Base-by-base conservation (phyloP, 1,140 invertebrate species). In the Formica selysi region DNA sequence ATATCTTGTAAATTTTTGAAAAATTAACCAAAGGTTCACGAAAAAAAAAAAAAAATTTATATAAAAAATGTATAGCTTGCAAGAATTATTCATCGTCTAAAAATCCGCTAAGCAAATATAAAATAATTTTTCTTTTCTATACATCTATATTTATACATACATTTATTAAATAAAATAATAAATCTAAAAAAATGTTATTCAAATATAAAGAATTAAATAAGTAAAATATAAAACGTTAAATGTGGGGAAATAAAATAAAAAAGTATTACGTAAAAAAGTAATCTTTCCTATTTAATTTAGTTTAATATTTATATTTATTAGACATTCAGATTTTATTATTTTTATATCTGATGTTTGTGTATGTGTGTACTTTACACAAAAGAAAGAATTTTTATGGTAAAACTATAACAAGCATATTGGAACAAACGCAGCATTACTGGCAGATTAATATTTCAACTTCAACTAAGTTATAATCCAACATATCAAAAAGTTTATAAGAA, bases 381-480 rank as follows among this genome's bases (percentile, higher is more conserved):
- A 13, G 0, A 16, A 41, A 61, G 22, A 32, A 44, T 59, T 41
- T 36, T 5, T 8, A 44, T 13, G 3, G 29, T 22, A 1, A 71
- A 80, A 54, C 41, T 51, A 38, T 8, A 19, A 19, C 7, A 59
- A 32, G 3, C 16, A 10, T 36, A 51, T 41, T 71, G 19, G 26
- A 44, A 16, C 36, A 48, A 61, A 73, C 13, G 19, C 65, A 41
- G 41, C 26, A 59, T 44, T 32, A 71, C 19, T 32, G 38, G 7
- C 22, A 61, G 22, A 83, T 74, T 83, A 74, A 61, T 83, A 62
- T 61, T 29, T 74, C 19, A 81, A 59, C n/a, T 81, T 44, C 6
- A 59, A 59, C 36, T 32, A 73, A 81, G 19, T 71, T 81, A 32
- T 61, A 70, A 80, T 54, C n/a, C 32, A 57, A 70, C 16, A 54